Evolutionary conservation across 2,113 vertebrate species (phyloP), one percentile per base, ranked within the genome.

Genomic region (Mormyrus iriodes): DNA sequence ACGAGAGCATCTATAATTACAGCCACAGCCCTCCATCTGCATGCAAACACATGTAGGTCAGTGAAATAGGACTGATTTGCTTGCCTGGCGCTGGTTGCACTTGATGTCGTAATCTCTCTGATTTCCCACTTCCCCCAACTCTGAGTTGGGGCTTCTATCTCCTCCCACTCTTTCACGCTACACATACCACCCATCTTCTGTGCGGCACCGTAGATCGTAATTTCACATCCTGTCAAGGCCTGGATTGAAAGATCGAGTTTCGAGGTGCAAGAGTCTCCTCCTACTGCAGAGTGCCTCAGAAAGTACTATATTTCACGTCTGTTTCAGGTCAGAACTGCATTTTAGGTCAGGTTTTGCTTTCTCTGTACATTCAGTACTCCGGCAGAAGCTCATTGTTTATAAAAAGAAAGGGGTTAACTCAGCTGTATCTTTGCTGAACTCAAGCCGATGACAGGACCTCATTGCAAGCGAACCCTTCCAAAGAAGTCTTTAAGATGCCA

Each of bases 1-100:
- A 84, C 82, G 19, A 48, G 82, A 24, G 44, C 42, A 21, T 84
- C 82, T 84, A 84, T 84, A 84, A 84, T 84, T 84, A 84, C 82
- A 84, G 82, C 42, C 21, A n/a, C 44, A 84, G 42, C 39, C 24
- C 21, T 48, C 42, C 82, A 44, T 84, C 42, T 48, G 19, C 21
- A 84, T 44, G 82, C 42, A 48, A 84, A 84, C 82, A 48, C 82
- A 84, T 84, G 82, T 84, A 84, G 82, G 82, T 84, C 82, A 84
- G 17, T 9, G 82, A 84, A 84, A 44, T 44, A n/a, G 44, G 82
- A 44, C 82, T 84, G 39, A 84, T 84, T 13, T n/a, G 39, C 82
- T 42, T 79, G 31, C 35, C 35, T 79, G 13, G 35, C 5, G 0
- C 35, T 17, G 27, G 35, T 79, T 42, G 31, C 73, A 79, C 35